A percentile compares a stretch with the other conserved stretches of the same genome.
Conservation (phyloP, 2,113 vertebrate species). For the Myotis davidii region DNA sequence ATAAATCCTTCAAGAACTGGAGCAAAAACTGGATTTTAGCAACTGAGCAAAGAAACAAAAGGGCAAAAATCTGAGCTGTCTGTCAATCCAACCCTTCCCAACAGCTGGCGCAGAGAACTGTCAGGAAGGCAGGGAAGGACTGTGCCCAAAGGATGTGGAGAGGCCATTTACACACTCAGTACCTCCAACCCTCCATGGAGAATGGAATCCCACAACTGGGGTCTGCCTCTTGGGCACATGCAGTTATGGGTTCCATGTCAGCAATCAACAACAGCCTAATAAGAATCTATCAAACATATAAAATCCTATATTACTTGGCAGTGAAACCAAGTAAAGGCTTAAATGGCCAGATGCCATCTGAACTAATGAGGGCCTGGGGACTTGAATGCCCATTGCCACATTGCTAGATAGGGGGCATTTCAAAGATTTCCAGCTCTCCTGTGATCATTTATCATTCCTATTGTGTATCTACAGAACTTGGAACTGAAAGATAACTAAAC, state of each 20-base stretch:
- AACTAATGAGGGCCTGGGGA: background rate
- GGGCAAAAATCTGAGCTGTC: background rate
- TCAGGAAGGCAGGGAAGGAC: background rate
- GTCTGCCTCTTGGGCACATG: background rate
- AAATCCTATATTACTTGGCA: background rate
- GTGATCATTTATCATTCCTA: background rate
- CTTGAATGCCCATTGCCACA: background rate
- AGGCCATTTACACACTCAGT: background rate
- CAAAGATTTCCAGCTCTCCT: background rate
- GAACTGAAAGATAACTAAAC: constrained; percentile 22
- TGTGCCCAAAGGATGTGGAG: too few species aligned
- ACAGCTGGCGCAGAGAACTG: background rate
- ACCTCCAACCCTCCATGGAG: background rate
- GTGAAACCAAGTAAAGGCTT: background rate
- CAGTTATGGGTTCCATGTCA: background rate
- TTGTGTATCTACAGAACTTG: background rate
- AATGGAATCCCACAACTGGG: background rate
- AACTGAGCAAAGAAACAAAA: background rate
- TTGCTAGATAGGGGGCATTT: accelerated
- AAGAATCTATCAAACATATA: background rate
- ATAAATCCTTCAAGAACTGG: background rate
- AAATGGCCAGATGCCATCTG: background rate
- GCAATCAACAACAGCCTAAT: background rate
- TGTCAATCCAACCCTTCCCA: background rate
- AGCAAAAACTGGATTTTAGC: background rate